Percentiles rank a stretch among this genome's conserved stretches.
Conservation (phyloP, 1,140 invertebrate species). For the Drosophila novamexicana region DNA sequence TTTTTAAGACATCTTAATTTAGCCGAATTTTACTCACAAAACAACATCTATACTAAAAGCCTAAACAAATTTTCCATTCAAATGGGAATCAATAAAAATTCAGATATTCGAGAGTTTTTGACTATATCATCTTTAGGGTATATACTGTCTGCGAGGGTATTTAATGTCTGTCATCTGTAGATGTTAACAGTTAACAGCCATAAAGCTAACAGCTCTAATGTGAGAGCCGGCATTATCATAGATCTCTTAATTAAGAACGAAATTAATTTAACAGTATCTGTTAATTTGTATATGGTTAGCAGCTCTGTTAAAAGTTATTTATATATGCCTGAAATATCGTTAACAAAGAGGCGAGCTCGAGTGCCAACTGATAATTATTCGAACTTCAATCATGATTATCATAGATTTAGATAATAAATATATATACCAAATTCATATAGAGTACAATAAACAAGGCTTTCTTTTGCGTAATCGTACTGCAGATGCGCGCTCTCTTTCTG, state of each 20-base stretch:
- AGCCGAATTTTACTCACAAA: no score
- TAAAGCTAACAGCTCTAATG: conserved; percentile 1
- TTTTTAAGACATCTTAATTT: no score
- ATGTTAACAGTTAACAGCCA: conserved; percentile 2
- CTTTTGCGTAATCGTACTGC: conserved; percentile 11
- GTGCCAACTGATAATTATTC: conserved; percentile 38
- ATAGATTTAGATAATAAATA: conserved; percentile 44
- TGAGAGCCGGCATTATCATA: background rate
- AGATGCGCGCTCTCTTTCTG: conserved; percentile 6
- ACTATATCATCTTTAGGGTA: no score
- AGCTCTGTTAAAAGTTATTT: background rate
- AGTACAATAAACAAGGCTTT: background rate
- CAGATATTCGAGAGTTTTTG: no score
- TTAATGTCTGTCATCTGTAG: background rate
- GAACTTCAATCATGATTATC: conserved; percentile 45
- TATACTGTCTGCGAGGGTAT: no score
- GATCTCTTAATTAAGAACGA: conserved; percentile 6
- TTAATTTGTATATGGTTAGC: conserved; percentile 19
- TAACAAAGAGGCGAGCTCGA: conserved; percentile 1
- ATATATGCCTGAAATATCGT: background rate
- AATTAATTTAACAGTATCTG: conserved; percentile 4
- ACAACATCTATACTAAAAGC: no score
- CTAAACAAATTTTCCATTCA: no score
- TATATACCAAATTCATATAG: background rate
- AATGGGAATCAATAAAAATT: no score